phyloP scores from a whole-genome alignment of 2,797 vertebrate species.

The Coracias cyanogaster region DNA sequence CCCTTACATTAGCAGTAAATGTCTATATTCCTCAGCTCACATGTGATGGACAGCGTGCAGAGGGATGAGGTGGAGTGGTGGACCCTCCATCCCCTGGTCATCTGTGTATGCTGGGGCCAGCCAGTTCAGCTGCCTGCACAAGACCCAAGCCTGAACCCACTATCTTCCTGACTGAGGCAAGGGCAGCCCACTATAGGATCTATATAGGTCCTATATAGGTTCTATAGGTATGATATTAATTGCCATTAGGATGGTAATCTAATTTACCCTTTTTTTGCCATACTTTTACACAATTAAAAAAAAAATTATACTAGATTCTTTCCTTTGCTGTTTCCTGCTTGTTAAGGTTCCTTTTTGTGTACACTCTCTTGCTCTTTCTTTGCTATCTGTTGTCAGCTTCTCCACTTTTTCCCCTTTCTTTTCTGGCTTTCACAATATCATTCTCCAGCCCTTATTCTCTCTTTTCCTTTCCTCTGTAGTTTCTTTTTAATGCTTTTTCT shows the following conservation, averaged over 20 bases:
- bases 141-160: accelerated
- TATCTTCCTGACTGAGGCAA: not conserved
- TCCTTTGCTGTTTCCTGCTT: not conserved
- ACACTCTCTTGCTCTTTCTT: not conserved
- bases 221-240: not conserved
- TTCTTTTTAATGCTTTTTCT: not conserved
- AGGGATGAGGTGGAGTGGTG: too few species aligned
- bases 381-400: not conserved
- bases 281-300: not conserved
- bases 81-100: accelerated
- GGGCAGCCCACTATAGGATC: not conserved
- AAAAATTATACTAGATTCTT: not conserved
- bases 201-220: not conserved
- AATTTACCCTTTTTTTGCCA: not conserved
- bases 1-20: not conserved
- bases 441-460: not conserved
- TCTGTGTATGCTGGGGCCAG: accelerated
- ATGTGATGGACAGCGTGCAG: accelerated
- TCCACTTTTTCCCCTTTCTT: not conserved
- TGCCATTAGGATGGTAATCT: not conserved
- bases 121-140: accelerated
- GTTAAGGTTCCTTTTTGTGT: not conserved
- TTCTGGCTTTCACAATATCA: not conserved
- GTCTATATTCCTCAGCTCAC: not conserved
- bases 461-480: not conserved